A percentile compares a stretch with the other conserved stretches of the same genome.
These are phyloP conservation scores for Glareola pratincola DNA, from an alignment of 2,113 vertebrate genomes.

Conservation along the genomic window DNA sequence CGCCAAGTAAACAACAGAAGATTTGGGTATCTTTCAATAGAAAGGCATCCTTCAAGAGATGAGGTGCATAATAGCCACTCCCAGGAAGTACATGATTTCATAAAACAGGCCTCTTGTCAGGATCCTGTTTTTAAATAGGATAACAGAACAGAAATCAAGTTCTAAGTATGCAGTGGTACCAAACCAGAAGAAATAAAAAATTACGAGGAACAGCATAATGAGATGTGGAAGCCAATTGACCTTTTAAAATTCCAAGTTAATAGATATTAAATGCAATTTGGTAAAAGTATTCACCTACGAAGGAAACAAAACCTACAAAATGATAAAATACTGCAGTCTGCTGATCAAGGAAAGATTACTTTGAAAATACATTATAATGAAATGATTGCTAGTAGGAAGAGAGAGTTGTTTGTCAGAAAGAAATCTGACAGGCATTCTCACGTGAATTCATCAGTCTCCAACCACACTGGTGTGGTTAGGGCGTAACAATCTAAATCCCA, in stretches of 20 bases:
- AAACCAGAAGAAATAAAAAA: constrained; percentile 17
- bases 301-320: constrained; percentile 73
- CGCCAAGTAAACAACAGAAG: background rate
- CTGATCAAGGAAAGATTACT: constrained; percentile 71
- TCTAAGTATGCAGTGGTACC: constrained; percentile 9
- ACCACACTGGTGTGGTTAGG: constrained; percentile 15
- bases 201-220: constrained; percentile 57
- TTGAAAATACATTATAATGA: constrained; percentile 60
- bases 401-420: constrained; percentile 21
- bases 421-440: constrained; percentile 43
- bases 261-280: constrained; percentile 72
- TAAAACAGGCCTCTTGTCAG: background rate
- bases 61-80: background rate
- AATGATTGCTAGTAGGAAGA: constrained; percentile 58
- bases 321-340: constrained; percentile 66
- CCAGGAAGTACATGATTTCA: background rate
- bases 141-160: constrained; percentile 47
- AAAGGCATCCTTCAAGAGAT: background rate
- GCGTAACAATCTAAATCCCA: background rate
- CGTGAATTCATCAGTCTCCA: constrained; percentile 20
- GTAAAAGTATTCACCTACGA: constrained; percentile 68
- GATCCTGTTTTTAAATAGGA: constrained; percentile 14
- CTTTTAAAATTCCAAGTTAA: constrained; percentile 67
- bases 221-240: constrained; percentile 64
- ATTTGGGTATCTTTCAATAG: background rate